Evolutionary conservation across 1,140 invertebrate species (phyloP).

Genomic region (Achatina immaculata): DNA sequence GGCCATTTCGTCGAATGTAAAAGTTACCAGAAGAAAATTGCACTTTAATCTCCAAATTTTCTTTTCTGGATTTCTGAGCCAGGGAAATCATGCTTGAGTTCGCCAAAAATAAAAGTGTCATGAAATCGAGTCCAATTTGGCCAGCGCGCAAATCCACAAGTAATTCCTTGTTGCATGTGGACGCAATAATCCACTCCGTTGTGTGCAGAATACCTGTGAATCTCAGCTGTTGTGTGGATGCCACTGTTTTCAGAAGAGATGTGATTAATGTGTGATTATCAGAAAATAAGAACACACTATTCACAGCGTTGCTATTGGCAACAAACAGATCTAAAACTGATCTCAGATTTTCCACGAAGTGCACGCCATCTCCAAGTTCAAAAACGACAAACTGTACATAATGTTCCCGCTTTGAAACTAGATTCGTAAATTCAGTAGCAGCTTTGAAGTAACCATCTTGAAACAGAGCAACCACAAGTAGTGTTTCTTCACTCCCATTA

Average conservation of each 20-base stretch:
- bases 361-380: neutral
- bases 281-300: neutral
- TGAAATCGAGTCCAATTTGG: neutral
- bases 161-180: neutral
- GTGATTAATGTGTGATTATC: neutral
- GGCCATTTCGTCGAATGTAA: neutral
- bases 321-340: neutral
- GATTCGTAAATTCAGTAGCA: neutral
- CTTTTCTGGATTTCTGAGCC: neutral
- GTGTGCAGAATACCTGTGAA: neutral
- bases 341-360: neutral
- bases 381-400: neutral
- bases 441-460: neutral
- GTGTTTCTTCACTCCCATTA: neutral
- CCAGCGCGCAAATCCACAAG: neutral
- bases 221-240: neutral
- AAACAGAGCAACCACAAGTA: neutral
- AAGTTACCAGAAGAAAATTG: neutral
- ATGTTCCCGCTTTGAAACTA: neutral
- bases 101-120: neutral
- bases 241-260: neutral
- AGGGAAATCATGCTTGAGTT: neutral
- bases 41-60: neutral
- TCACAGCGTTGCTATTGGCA: neutral
- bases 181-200: neutral